phyloP scores from a whole-genome alignment of 2,797 vertebrate genomes.

The Anguilla megastoma region DNA sequence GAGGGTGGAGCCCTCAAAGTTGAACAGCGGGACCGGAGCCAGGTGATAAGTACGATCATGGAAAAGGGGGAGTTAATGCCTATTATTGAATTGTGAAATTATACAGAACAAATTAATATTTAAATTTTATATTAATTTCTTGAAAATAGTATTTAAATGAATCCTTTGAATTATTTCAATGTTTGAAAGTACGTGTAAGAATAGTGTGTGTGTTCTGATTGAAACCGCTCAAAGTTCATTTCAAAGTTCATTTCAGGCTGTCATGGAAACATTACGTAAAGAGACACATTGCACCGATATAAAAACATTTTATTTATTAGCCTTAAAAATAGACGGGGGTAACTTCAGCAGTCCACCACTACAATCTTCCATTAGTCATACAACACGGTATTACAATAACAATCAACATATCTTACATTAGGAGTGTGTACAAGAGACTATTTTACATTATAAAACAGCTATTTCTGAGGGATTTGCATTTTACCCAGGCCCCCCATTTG shows the following conservation, averaged over 20 bases:
- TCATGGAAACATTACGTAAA: not conserved
- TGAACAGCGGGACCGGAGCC: too few species aligned
- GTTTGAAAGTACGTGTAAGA: too few species aligned
- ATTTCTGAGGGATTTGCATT: slow-evolving; percentile 30
- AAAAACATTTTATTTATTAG: slow-evolving; percentile 33
- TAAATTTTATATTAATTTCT: too few species aligned
- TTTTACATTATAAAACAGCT: slow-evolving; percentile 41
- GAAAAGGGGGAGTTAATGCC: too few species aligned
- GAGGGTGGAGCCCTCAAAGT: too few species aligned
- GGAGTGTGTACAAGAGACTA: slow-evolving; percentile 44
- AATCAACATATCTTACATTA: slow-evolving; percentile 54
- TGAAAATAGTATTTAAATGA: too few species aligned
- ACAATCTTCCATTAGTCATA: slow-evolving; percentile 40
- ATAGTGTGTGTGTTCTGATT: too few species aligned
- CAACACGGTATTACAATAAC: slow-evolving; percentile 65
- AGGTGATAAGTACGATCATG: too few species aligned
- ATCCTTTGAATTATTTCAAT: too few species aligned
- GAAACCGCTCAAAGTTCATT: too few species aligned
- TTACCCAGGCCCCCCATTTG: not conserved
- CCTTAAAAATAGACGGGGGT: slow-evolving; percentile 33
- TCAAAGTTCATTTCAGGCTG: not conserved
- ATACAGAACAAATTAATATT: too few species aligned
- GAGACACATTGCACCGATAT: not conserved
- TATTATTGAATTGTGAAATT: too few species aligned
- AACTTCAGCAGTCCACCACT: slow-evolving; percentile 38